A percentile compares a stretch with the other conserved stretches of the same genome.
Conservation (phyloP, 64 coral and sea anemone genomes). For the Pocillopora verrucosa region DNA sequence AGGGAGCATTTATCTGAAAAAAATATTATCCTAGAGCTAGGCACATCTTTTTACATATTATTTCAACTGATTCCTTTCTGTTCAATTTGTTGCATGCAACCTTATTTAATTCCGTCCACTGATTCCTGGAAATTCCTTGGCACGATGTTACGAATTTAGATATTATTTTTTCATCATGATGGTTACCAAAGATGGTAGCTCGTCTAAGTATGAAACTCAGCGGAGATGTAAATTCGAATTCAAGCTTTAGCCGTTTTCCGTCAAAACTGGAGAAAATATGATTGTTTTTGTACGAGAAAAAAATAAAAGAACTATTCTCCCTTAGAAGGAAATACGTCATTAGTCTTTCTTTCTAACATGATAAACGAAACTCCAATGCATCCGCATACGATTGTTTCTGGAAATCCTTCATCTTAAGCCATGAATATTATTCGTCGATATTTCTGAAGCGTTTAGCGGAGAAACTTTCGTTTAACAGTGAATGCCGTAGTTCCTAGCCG, state of each 20-base stretch:
- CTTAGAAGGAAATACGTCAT: background rate
- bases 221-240: background rate
- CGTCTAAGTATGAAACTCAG: background rate
- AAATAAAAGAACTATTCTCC: background rate
- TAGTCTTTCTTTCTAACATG: background rate
- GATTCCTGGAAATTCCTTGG: too few relatives aligned
- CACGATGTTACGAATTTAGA: too few relatives aligned
- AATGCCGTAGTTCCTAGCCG: background rate
- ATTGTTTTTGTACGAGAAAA: too few relatives aligned
- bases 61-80: too few relatives aligned
- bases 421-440: background rate
- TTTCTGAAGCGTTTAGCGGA: background rate
- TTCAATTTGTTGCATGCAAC: too few relatives aligned
- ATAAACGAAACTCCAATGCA: background rate
- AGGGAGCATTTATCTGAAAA: too few relatives aligned
- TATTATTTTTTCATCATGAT: background rate
- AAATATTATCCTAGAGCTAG: too few relatives aligned
- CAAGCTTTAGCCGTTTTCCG: background rate
- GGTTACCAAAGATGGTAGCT: background rate
- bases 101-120: too few relatives aligned
- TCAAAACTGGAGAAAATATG: background rate
- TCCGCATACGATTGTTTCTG: background rate
- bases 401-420: background rate
- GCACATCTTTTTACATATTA: too few relatives aligned
- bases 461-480: background rate